Evolutionary conservation across 2,113 vertebrate species (phyloP).

Genomic region (Psittacara wagleri): DNA sequence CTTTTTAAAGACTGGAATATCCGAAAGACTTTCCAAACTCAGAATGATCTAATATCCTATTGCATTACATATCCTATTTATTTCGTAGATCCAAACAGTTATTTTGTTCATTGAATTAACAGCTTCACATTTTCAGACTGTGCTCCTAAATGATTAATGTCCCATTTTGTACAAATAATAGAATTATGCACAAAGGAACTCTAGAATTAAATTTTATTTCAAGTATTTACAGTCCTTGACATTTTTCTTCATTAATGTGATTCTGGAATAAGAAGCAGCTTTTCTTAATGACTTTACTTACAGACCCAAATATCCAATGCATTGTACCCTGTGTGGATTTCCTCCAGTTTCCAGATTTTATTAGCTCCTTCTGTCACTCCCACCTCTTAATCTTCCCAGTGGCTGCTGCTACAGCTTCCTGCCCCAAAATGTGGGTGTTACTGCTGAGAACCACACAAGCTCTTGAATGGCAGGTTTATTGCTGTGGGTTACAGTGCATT

Average conservation of each 20-base stretch:
- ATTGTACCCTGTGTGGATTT: not conserved
- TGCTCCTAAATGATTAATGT: not conserved
- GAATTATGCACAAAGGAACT: not conserved
- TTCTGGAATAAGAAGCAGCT: not conserved
- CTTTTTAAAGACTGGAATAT: not conserved
- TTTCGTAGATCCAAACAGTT: not conserved
- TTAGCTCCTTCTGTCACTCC: not conserved
- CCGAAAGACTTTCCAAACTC: not conserved
- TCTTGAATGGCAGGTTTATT: not conserved
- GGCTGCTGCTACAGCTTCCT: not conserved
- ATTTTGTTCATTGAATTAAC: not conserved
- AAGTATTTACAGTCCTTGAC: not conserved
- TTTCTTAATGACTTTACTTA: not conserved
- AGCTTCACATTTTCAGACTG: not conserved
- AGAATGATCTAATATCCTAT: not conserved
- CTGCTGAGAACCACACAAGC: not conserved
- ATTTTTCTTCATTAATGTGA: not conserved
- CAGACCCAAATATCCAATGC: not conserved
- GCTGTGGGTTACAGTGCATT: not conserved
- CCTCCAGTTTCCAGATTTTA: not conserved
- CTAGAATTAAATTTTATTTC: not conserved
- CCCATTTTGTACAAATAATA: not conserved
- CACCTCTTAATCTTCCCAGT: not conserved
- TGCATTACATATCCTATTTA: not conserved
- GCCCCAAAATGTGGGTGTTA: not conserved